Base-by-base conservation (phyloP, 2,888 invertebrate species). In the Caenorhabditis becei region DNA sequence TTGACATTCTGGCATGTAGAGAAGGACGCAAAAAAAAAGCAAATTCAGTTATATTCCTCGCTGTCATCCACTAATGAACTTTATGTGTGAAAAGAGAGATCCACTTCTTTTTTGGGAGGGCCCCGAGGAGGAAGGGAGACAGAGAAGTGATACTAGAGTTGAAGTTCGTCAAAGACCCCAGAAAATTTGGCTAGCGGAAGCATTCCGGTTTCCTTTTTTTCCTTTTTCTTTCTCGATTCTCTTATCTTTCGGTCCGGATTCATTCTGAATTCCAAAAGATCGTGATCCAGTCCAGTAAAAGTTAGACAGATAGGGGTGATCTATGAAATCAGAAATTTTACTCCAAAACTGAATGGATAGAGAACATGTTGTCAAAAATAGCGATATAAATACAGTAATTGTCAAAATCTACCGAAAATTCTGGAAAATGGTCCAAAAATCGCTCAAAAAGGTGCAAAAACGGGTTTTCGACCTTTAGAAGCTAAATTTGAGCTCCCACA, bases 31-130 rank as follows among this genome's bases (percentile, higher is more conserved):
- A 24, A 70, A 58, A 65, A 54, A 51, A 51, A n/a, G 49, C 74
- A 74, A 74, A 74, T 74, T 74, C 56, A 37, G 74, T 74, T 74
- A 74, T 72, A 63, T 65, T 63, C 47, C 28, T 63, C 37, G 74
- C 65, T 74, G 74, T 74, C 74, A 74, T 35, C 65, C 58, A 59
- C 74, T 74, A 74, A 74, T 74, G 74, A 66, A 74, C 74, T 74
- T 74, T 59, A 74, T 74, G 58, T 65, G 66, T n/a, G 53, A 66
- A 61, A 63, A 70, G 56, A 75, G 75, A 49, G 61, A 65, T 65
- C 58, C 58, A 58, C 56, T 72, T 58, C 58, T 72, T 71, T 72
- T 63, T 65, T 26, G 44, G 56, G 72, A 32, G 28, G 56, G 62
- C 7, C 10, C 1, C 5, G 59, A 47, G 53, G 44, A 18, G 44